Conservation (phyloP, 2,888 invertebrate species). For the Hypercompe scribonia region DNA sequence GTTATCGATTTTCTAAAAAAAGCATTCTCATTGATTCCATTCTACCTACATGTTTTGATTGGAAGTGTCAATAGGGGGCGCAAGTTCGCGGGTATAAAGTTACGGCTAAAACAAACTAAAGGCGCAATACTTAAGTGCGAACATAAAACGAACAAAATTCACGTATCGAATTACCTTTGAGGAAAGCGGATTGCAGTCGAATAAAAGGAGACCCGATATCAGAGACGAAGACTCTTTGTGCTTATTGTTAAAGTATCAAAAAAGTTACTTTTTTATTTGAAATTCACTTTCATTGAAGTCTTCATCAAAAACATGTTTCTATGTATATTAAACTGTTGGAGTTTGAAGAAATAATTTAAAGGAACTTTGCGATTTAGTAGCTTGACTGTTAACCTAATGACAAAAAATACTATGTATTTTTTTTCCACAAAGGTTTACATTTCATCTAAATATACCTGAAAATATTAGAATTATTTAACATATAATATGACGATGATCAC, state of each 20-base stretch:
- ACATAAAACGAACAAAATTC: conserved; percentile 81
- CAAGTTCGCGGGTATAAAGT: conserved; percentile 76
- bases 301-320: neutral
- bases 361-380: neutral
- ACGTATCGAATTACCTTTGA: conserved; percentile 83
- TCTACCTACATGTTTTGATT: conserved; percentile 77
- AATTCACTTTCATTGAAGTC: neutral
- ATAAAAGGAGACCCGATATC: conserved; percentile 67
- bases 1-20: conserved; percentile 35
- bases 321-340: neutral
- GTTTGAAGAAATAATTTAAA: neutral
- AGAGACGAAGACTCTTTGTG: conserved; percentile 48
- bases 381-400: neutral
- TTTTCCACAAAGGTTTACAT: neutral
- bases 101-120: conserved; percentile 81
- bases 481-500: no score
- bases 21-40: conserved; percentile 46
- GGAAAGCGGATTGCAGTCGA: conserved; percentile 78
- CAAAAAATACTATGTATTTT: no score
- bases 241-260: conserved; percentile 43
- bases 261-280: conserved; percentile 36
- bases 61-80: conserved; percentile 84
- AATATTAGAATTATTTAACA: no score
- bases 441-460: no score
- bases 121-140: conserved; percentile 83